These are phyloP conservation scores for Eristalinus aeneus DNA, from an alignment of 2,888 invertebrate species.

Conservation along the genomic window DNA sequence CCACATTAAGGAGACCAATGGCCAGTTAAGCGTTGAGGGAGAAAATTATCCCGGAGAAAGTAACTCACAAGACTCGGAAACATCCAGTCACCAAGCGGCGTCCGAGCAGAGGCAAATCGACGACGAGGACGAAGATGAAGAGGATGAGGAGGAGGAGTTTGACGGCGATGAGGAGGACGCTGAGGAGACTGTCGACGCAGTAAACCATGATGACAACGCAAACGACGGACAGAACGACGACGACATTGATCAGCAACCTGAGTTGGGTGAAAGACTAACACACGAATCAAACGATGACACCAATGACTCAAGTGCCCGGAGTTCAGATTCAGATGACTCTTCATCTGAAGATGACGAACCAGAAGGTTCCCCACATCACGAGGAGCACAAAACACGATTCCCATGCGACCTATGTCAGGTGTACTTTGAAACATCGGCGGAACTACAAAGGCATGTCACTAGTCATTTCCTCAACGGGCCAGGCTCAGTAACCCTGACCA, in stretches of 20 bases:
- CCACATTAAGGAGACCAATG: slow-evolving; percentile 77
- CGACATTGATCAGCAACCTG: slow-evolving; percentile 72
- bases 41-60: slow-evolving; percentile 55
- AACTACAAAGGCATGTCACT: slow-evolving; percentile 79
- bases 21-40: slow-evolving; percentile 34
- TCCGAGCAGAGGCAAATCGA: slow-evolving; percentile 38
- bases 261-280: slow-evolving; percentile 63
- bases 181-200: slow-evolving; percentile 36
- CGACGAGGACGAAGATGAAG: slow-evolving; percentile 48
- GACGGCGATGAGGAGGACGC: slow-evolving; percentile 66
- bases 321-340: slow-evolving; percentile 53
- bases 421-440: slow-evolving; percentile 78
- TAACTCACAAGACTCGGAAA: slow-evolving; percentile 61
- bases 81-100: slow-evolving; percentile 45
- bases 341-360: slow-evolving; percentile 72
- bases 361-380: slow-evolving; percentile 26
- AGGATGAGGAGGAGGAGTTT: slow-evolving; percentile 51
- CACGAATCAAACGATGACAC: slow-evolving; percentile 67
- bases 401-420: slow-evolving; percentile 80
- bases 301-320: slow-evolving; percentile 61
- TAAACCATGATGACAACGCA: slow-evolving; percentile 51
- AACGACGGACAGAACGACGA: slow-evolving; percentile 68
- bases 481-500: slow-evolving; percentile 75
- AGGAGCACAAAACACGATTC: slow-evolving; percentile 74
- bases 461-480: slow-evolving; percentile 80